A percentile compares a stretch with the other conserved stretches of the same genome.
Evolutionary conservation across 2,888 invertebrate species (phyloP).

Genomic region (Sussaba pulchella): DNA sequence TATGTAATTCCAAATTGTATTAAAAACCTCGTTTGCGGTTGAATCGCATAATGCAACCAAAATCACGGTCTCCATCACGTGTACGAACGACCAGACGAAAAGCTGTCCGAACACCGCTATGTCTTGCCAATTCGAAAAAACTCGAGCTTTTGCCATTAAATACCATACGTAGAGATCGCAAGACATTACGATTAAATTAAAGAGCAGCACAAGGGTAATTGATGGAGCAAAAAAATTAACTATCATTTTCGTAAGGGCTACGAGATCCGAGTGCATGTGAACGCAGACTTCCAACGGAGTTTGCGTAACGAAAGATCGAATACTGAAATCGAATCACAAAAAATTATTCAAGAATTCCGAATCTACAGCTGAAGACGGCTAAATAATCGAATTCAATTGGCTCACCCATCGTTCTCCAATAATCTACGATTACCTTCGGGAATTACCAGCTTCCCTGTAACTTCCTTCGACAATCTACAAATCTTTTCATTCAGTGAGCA

Average conservation of each 20-base stretch:
- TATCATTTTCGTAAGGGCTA: constrained; percentile 45
- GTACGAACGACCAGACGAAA: constrained; percentile 51
- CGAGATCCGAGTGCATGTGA: constrained; percentile 62
- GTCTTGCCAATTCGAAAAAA: not conserved
- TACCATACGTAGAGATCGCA: constrained; percentile 58
- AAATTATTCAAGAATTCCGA: not conserved
- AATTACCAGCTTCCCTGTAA: too few relatives aligned
- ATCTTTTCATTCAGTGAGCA: constrained; percentile 55
- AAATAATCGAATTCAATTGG: not conserved
- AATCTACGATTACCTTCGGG: too few relatives aligned
- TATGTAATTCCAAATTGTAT: not conserved
- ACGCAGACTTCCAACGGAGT: constrained; percentile 48
- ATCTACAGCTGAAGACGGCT: not conserved
- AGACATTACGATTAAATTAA: constrained; percentile 52
- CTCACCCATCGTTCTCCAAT: constrained; percentile 40
- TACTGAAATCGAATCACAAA: constrained; percentile 36
- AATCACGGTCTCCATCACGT: constrained; percentile 32
- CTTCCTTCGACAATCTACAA: constrained; percentile 11
- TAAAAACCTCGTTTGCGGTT: constrained; percentile 54
- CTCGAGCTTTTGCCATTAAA: constrained; percentile 30
- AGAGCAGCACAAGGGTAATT: constrained; percentile 50
- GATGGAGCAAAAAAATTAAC: constrained; percentile 57
- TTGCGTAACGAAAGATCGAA: constrained; percentile 14
- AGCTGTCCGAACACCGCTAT: constrained; percentile 2
- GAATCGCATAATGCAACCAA: constrained; percentile 52